A percentile compares a stretch with the other conserved stretches of the same genome.
phyloP scores from a whole-genome alignment of 1,140 invertebrate genomes.

The Papilio machaon region DNA sequence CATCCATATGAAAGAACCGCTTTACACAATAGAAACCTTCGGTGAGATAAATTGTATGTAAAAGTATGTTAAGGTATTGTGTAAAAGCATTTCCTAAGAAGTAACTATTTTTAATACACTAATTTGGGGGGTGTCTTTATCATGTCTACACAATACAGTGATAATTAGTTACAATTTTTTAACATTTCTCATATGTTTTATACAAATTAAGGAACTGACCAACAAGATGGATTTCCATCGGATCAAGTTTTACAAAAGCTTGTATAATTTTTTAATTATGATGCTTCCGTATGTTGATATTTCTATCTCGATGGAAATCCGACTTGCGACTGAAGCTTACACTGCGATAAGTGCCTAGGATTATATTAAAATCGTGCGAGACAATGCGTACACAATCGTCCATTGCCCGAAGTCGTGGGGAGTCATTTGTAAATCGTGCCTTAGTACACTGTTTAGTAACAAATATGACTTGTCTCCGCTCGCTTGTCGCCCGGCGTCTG shows the following conservation, averaged over 20 bases:
- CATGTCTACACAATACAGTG: background rate
- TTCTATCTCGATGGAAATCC: background rate
- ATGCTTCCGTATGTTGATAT: background rate
- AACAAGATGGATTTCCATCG: background rate
- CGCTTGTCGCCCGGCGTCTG: background rate
- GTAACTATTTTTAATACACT: background rate
- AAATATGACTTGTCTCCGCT: slow-evolving; percentile 26
- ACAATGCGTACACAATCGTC: slow-evolving; percentile 27
- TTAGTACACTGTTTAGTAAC: slow-evolving; percentile 58
- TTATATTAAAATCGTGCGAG: background rate
- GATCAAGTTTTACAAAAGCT: background rate
- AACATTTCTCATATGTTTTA: background rate
- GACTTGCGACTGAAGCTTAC: background rate
- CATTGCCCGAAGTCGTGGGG: slow-evolving; percentile 36
- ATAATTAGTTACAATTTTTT: background rate
- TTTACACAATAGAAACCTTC: background rate
- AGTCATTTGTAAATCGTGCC: slow-evolving; percentile 66
- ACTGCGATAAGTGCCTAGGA: background rate
- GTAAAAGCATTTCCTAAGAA: slow-evolving; percentile 26
- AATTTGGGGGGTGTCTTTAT: background rate
- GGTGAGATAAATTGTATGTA: slow-evolving; percentile 8
- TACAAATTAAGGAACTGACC: background rate
- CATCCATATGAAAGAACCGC: too few relatives aligned
- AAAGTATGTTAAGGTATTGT: slow-evolving; percentile 32
- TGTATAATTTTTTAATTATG: background rate